phyloP scores from a whole-genome alignment of 2,113 vertebrate species.

The Larimichthys crocea region DNA sequence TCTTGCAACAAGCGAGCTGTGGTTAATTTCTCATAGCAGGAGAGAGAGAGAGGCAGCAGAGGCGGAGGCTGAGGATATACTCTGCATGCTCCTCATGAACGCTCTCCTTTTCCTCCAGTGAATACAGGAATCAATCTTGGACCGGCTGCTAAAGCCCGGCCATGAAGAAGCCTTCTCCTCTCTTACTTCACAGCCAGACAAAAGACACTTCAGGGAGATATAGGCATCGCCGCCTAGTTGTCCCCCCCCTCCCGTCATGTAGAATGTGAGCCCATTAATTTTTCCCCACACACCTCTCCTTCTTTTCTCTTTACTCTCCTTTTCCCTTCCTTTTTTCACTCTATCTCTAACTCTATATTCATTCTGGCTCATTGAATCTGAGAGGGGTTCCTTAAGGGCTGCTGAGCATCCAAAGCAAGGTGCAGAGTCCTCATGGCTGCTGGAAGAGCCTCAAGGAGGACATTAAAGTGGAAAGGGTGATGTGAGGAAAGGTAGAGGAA shows the following conservation, averaged over 20 bases:
- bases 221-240: slow-evolving; percentile 86
- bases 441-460: slow-evolving; percentile 25
- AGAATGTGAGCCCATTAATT: slow-evolving; percentile 86
- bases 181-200: slow-evolving; percentile 89
- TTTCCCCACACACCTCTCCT: slow-evolving; percentile 86
- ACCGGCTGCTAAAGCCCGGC: slow-evolving; percentile 84
- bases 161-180: slow-evolving; percentile 89
- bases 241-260: slow-evolving; percentile 80
- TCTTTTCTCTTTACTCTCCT: slow-evolving; percentile 71
- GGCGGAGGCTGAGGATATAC: slow-evolving; percentile 79
- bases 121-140: slow-evolving; percentile 94
- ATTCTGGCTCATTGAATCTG: slow-evolving; percentile 89
- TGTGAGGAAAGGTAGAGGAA: slow-evolving; percentile 37
- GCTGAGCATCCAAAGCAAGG: slow-evolving; percentile 80
- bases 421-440: slow-evolving; percentile 34
- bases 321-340: slow-evolving; percentile 74
- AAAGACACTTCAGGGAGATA: slow-evolving; percentile 93
- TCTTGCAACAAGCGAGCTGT: slow-evolving; percentile 61
- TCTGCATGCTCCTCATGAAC: slow-evolving; percentile 98
- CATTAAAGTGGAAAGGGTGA: slow-evolving; percentile 35
- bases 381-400: slow-evolving; percentile 82
- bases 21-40: slow-evolving; percentile 74
- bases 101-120: slow-evolving; percentile 92
- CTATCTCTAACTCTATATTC: slow-evolving; percentile 77
- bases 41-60: slow-evolving; percentile 54